These are phyloP conservation scores for Gobio gobio DNA, from an alignment of 2,113 vertebrate species.

Conservation along the genomic window DNA sequence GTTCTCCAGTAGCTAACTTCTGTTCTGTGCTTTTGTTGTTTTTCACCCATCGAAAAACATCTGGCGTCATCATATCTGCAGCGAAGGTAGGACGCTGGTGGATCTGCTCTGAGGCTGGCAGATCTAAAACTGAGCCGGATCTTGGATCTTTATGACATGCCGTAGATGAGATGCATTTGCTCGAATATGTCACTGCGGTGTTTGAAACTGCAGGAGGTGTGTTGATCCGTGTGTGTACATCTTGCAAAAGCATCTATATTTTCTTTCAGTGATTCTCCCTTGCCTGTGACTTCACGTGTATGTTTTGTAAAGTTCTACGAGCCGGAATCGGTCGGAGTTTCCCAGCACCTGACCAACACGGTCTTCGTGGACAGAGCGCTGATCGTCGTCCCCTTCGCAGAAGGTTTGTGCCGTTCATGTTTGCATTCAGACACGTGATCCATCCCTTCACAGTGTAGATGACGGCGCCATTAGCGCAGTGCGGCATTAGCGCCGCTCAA, in stretches of 20 bases:
- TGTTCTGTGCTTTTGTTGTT: constrained; percentile 72
- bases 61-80: constrained; percentile 65
- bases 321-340: constrained; percentile 95
- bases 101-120: constrained; percentile 47
- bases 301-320: constrained; percentile 99
- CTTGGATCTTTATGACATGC: not conserved
- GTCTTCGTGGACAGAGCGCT: constrained; percentile 99
- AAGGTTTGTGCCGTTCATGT: constrained; percentile 87
- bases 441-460: constrained; percentile 6
- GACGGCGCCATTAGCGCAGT: not conserved
- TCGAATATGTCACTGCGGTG: not conserved
- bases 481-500: not conserved
- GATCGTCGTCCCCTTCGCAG: constrained; percentile 98
- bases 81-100: constrained; percentile 67
- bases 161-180: too few relatives aligned
- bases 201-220: constrained; percentile 38
- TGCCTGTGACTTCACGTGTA: constrained; percentile 98
- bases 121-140: constrained; percentile 39
- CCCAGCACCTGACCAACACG: constrained; percentile 99
- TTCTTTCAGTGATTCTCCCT: constrained; percentile 96
- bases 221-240: constrained; percentile 68
- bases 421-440: not conserved
- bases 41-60: constrained; percentile 65
- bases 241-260: constrained; percentile 80
- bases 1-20: constrained; percentile 56